These are phyloP conservation scores for Muscicapa comitata DNA, from an alignment of 2,797 vertebrate species.

Conservation along the genomic window DNA sequence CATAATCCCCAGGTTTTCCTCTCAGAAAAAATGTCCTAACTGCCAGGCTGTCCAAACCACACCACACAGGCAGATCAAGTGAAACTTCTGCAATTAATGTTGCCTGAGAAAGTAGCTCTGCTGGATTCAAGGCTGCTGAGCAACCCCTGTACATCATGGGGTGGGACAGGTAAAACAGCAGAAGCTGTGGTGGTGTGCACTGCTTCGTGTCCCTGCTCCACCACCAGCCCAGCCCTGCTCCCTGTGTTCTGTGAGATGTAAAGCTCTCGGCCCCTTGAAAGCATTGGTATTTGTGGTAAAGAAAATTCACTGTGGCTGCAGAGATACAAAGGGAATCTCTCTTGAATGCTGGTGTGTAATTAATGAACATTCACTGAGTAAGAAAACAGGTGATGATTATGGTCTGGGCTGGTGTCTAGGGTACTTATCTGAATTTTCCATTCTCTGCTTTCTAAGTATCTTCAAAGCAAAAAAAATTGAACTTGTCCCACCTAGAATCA, in stretches of 20 bases:
- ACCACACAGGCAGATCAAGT: neutral
- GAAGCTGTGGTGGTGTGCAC: neutral
- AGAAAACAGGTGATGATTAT: neutral
- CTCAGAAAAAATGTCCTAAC: neutral
- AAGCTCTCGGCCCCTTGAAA: neutral
- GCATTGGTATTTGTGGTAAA: neutral
- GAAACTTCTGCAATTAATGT: neutral
- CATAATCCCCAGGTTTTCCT: neutral
- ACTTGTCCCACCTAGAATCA: neutral
- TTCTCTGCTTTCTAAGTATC: neutral
- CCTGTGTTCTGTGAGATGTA: neutral
- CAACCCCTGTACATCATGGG: accelerated
- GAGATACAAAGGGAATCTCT: neutral
- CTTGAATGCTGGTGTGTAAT: neutral
- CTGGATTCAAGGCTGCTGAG: neutral
- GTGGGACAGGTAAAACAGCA: neutral
- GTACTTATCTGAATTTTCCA: neutral
- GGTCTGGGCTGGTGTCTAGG: neutral
- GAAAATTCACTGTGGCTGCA: neutral
- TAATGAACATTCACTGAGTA: neutral
- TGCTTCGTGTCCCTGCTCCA: neutral
- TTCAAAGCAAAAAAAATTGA: neutral
- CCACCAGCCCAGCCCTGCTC: neutral
- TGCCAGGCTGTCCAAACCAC: neutral
- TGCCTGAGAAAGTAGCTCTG: neutral